These are phyloP conservation scores for Echinarachnius parma DNA, from an alignment of 53 echinoderm and acorn worm species.

Conservation along the genomic window DNA sequence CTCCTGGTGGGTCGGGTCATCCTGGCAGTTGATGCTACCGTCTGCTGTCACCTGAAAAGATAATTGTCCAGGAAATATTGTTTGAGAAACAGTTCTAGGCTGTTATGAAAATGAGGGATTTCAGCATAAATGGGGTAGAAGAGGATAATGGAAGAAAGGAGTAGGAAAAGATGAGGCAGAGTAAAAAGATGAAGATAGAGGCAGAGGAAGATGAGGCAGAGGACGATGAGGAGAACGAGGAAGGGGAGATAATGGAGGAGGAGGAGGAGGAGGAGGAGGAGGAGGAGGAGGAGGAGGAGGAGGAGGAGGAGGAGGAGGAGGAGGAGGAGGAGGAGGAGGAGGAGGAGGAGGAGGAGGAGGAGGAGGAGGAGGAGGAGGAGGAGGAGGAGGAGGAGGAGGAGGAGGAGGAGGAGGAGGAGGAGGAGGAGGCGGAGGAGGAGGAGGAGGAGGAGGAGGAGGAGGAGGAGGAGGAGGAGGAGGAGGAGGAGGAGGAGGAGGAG, in stretches of 20 bases:
- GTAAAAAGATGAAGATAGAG: too few relatives aligned
- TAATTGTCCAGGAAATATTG: not conserved
- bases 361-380: constrained; percentile 79
- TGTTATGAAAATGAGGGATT: too few relatives aligned
- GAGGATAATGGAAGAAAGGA: too few relatives aligned
- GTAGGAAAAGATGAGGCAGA: too few relatives aligned
- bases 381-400: constrained; percentile 36
- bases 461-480: not conserved
- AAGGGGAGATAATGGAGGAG: too few relatives aligned
- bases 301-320: constrained; percentile 76
- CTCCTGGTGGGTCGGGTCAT: constrained; percentile 85
- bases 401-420: not conserved
- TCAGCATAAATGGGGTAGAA: too few relatives aligned
- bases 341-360: constrained; percentile 66
- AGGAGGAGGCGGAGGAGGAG: not conserved
- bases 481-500: constrained; percentile 4
- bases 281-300: too few relatives aligned
- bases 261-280: too few relatives aligned
- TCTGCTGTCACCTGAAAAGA: constrained; percentile 79
- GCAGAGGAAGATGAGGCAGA: too few relatives aligned
- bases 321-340: constrained; percentile 74
- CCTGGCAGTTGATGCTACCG: constrained; percentile 92
- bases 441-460: not conserved
- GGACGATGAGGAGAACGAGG: too few relatives aligned
- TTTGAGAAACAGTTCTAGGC: too few relatives aligned